Evolutionary conservation across 2,797 vertebrate genomes (phyloP), one percentile per base, ranked within the genome.

Genomic region (Megalops cyprinoides): DNA sequence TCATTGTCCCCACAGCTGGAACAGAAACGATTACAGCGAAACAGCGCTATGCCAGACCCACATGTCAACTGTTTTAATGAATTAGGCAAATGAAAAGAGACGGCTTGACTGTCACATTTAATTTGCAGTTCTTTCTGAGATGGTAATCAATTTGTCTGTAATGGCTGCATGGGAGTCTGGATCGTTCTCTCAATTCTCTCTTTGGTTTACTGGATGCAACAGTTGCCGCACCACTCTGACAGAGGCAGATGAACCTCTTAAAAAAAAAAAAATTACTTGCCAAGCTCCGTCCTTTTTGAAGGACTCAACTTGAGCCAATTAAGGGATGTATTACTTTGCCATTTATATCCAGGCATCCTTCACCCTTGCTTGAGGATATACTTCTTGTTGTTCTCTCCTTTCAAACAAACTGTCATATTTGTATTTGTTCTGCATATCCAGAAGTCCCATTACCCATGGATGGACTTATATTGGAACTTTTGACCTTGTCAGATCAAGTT

Each of bases 81-180:
- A 56, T 73, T 77, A 58, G 75, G 49, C 39, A 82, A 82, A 73
- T 69, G 25, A 34, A 55, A 71, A 48, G 75, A 76, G 53, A 77
- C 20, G 28, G 51, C 76, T 46, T 39, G 53, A 4, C 62, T 77
- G 76, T 56, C 80, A 82, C 34, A 55, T 71, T 73, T 67, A 49
- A 58, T 73, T 56, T 69, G 62, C 62, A n/a, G 48, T 55, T 44
- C 55, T 73, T 39, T 53, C 65, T 20, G 14, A 4, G 39, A 82
- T 37, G 1, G 39, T 58, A 67, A 73, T 60, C 62, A 31, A 39
- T 31, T n/a, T 44, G 46, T 37, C 34, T 23, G 39, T 23, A 65
- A 31, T 53, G 60, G 75, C 74, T 74, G 31, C 7, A 20, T 46
- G 42, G 6, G 46, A 51, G 23, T 74, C 39, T 46, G 44, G 73